Evolutionary conservation across 1,140 invertebrate genomes (phyloP).

Genomic region (Pseudoatta argentina): DNA sequence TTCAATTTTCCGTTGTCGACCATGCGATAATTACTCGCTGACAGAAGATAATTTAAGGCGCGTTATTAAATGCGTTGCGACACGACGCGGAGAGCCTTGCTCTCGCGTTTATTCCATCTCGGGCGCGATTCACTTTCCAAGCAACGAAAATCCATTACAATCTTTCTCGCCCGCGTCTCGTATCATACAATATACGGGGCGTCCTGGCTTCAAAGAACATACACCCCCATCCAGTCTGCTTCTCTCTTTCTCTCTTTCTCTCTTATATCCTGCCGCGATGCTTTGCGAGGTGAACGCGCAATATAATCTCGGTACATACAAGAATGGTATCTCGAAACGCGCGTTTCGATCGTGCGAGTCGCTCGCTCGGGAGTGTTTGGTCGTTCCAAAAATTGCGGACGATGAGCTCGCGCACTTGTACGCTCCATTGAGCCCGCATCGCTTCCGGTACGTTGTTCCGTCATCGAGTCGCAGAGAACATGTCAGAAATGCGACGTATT

Average conservation of each 20-base stretch:
- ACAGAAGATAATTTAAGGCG: conserved; percentile 55
- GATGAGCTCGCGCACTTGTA: background rate
- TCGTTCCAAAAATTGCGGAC: conserved; percentile 35
- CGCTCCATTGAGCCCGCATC: conserved; percentile 45
- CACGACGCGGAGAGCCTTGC: conserved; percentile 4
- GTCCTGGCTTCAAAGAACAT: conserved; percentile 52
- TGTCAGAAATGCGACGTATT: conserved; percentile 33
- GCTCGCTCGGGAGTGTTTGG: conserved; percentile 22
- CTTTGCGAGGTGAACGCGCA: conserved; percentile 30
- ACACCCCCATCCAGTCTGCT: background rate
- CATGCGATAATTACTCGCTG: conserved; percentile 46
- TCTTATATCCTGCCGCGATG: conserved; percentile 1
- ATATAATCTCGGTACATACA: conserved; percentile 52
- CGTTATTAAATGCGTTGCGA: conserved; percentile 49
- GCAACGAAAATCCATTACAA: conserved; percentile 63
- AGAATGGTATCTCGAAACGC: conserved; percentile 40
- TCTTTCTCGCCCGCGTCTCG: conserved; percentile 54
- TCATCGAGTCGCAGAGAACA: conserved; percentile 14
- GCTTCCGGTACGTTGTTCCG: conserved; percentile 17
- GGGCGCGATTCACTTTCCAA: conserved; percentile 52
- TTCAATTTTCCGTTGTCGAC: background rate
- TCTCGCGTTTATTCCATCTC: conserved; percentile 54
- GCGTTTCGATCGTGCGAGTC: conserved; percentile 18
- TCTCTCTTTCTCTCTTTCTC: background rate
- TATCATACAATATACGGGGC: conserved; percentile 51